phyloP scores from a whole-genome alignment of 2,113 vertebrate species.

The Chaetodon auriga region DNA sequence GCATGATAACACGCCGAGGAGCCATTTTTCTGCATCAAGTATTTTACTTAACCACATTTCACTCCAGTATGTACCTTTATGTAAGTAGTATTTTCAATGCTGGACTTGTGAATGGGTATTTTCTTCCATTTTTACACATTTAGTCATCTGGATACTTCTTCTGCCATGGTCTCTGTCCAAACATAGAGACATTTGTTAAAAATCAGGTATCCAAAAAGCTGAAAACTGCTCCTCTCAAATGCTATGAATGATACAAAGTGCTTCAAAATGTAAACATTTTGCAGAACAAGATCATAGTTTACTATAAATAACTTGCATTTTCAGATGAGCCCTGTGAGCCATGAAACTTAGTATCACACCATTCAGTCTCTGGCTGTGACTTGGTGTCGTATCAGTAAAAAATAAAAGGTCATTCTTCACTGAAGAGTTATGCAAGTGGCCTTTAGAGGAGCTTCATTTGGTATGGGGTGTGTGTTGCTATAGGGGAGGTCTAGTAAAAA shows the following conservation, averaged over 20 bases:
- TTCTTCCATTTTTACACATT: too few relatives aligned
- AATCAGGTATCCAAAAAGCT: not conserved
- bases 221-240: too few relatives aligned
- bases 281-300: conserved; percentile 12
- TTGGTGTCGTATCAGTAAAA: conserved; percentile 50
- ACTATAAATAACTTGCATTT: conserved; percentile 20
- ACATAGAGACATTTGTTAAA: not conserved
- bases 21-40: too few relatives aligned
- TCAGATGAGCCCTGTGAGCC: conserved; percentile 31
- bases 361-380: conserved; percentile 46
- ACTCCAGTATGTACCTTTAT: too few relatives aligned
- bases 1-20: too few relatives aligned
- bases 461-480: conserved; percentile 58
- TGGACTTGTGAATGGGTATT: too few relatives aligned
- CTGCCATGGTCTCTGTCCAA: not conserved
- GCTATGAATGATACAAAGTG: not conserved
- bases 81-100: too few relatives aligned
- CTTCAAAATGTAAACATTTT: not conserved
- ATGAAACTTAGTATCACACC: conserved; percentile 57
- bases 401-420: conserved; percentile 73
- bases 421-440: conserved; percentile 79
- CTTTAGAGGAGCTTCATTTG: conserved; percentile 78
- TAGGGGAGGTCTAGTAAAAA: conserved; percentile 53
- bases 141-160: not conserved
- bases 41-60: too few relatives aligned